These are phyloP conservation scores for Automeris io DNA, from an alignment of 2,888 invertebrate genomes.

Conservation along the genomic window DNA sequence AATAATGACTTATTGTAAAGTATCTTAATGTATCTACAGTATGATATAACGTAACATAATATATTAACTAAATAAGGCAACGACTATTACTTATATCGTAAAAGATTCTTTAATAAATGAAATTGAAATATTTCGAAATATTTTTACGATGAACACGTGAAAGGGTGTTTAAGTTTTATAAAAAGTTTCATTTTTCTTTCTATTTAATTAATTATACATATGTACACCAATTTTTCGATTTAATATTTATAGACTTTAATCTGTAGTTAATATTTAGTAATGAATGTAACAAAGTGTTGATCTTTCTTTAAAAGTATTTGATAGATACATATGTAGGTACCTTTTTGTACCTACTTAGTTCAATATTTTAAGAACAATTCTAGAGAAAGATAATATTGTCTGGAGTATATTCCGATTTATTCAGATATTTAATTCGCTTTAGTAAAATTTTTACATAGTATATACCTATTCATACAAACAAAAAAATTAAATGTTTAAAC, in stretches of 20 bases:
- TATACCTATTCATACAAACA: slow-evolving; percentile 5
- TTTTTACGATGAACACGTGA: slow-evolving; percentile 53
- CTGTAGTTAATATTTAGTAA: no score
- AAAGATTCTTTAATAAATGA: slow-evolving; percentile 49
- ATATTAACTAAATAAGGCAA: slow-evolving; percentile 76
- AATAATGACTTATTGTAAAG: slow-evolving; percentile 65
- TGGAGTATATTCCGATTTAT: no score
- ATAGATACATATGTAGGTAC: no score
- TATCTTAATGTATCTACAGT: slow-evolving; percentile 69
- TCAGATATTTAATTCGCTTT: no score
- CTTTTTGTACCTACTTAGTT: no score
- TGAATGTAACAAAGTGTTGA: no score
- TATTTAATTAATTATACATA: slow-evolving; percentile 1
- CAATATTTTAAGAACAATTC: no score
- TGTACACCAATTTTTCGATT: no score
- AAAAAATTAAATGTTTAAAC: slow-evolving; percentile 19
- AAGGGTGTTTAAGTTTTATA: slow-evolving; percentile 15
- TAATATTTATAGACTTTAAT: no score
- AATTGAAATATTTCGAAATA: slow-evolving; percentile 32
- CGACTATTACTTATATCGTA: slow-evolving; percentile 69
- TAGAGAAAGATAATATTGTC: no score
- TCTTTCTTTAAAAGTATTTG: no score
- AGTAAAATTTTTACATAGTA: slow-evolving; percentile 1
- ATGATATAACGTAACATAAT: slow-evolving; percentile 72
- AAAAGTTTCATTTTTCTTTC: neutral